Conservation (phyloP, 2,888 invertebrate genomes). For the Willowsia nigromaculata region DNA sequence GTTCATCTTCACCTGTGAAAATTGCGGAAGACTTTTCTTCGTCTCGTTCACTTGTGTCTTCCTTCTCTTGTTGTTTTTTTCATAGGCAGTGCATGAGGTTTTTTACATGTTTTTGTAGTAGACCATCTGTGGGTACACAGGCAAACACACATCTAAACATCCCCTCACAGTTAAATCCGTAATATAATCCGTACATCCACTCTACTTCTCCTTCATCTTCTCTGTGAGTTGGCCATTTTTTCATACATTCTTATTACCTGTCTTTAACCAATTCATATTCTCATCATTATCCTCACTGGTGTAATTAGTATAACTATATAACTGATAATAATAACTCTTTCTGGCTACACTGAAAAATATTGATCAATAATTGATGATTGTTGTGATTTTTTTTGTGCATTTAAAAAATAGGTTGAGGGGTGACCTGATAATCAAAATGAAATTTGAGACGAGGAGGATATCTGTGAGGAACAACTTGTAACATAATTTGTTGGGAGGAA, state of each 20-base stretch:
- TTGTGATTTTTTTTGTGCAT: neutral
- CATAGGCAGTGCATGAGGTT: neutral
- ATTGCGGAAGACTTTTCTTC: conserved; percentile 21
- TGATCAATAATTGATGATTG: no score
- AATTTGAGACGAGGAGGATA: conserved; percentile 27
- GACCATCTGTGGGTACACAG: conserved; percentile 40
- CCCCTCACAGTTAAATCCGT: neutral
- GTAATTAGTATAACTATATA: neutral
- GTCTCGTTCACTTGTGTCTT: no score
- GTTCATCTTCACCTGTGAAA: neutral
- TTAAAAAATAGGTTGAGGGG: conserved; percentile 18
- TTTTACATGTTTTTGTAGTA: neutral
- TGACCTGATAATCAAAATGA: conserved; percentile 35
- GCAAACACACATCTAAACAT: neutral
- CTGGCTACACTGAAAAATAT: no score
- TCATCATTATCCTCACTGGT: neutral
- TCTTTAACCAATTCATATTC: neutral
- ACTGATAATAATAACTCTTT: no score
- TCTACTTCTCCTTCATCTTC: neutral
- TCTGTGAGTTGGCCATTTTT: conserved; percentile 68
- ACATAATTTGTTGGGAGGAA: neutral
- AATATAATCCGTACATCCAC: conserved; percentile 18
- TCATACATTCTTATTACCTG: neutral
- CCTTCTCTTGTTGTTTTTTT: neutral
- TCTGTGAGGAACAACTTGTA: neutral